Evolutionary conservation across 2,888 invertebrate species (phyloP), one percentile per base, ranked within the genome.

Genomic region (Lycophotia porphyrea): DNA sequence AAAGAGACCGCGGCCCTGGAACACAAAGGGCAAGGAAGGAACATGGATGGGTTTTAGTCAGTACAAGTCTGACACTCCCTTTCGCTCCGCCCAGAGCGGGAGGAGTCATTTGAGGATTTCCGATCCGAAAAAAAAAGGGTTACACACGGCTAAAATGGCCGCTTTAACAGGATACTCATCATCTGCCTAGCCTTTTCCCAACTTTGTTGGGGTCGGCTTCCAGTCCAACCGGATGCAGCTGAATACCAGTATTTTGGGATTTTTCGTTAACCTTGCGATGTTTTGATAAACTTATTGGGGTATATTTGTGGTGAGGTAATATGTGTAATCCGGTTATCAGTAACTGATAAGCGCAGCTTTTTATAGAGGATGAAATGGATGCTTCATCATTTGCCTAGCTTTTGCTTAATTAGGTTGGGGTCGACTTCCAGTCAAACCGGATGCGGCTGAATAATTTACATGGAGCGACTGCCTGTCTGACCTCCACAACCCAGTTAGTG

Each of bases 281-380:
- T 55, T 55, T 78, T 13, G 31, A 27, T 68, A 36, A 63, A 42
- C 42, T 42, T 42, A 42, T 42, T 42, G 42, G 42, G 15, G 42
- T 42, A 3, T 13, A 36, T 21, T 60, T 44, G n/a, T 64, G 44
- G 5, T 34, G 24, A 18, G 44, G 24, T 7, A 36, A 44, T 21
- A 2, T 4, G 1, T 21, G 27, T 15, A 24, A 31, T n/a, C n/a
- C 5, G 8, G 8, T 21, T 27, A 27, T 31, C 13, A 65, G 2
- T 8, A 5, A 44, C 5, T 15, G 65, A 5, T 21, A 42, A 42
- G 21, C 11, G 44, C 2, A 18, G 31, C 18, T 18, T 58, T 8
- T 58, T 58, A 31, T 21, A 31, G 58, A 21, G 31, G 31, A 58
- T 21, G 8, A 58, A 18, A 31, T 31, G 7, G 18, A 18, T 55